Conservation (phyloP, 2,888 invertebrate species). For the Cheilosia soror region DNA sequence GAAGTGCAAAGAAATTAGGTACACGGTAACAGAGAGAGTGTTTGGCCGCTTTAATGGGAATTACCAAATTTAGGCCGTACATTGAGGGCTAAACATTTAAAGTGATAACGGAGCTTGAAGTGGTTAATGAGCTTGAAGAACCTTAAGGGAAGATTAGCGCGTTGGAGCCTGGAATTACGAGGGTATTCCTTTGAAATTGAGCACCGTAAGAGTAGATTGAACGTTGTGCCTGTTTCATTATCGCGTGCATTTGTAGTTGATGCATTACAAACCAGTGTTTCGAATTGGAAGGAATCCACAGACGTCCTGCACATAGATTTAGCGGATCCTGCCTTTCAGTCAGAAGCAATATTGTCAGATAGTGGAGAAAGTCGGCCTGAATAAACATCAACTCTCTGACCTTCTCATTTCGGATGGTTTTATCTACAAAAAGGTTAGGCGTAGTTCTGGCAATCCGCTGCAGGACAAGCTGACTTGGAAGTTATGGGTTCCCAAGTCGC, state of each 20-base stretch:
- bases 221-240: background rate
- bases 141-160: constrained; percentile 6
- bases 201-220: background rate
- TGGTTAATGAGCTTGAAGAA: constrained; percentile 10
- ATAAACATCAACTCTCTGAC: too few species aligned
- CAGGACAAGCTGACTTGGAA: background rate
- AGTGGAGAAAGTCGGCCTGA: too few species aligned
- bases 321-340: background rate
- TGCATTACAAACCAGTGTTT: too few species aligned
- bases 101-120: background rate
- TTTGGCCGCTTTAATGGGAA: background rate
- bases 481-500: too few species aligned
- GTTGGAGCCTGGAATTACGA: constrained; percentile 11
- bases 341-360: too few species aligned
- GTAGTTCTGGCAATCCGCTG: background rate
- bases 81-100: background rate
- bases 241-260: too few species aligned
- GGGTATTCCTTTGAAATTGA: constrained; percentile 1
- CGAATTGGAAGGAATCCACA: too few species aligned
- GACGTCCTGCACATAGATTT: background rate
- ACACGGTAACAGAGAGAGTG: constrained; percentile 24
- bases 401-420: too few species aligned
- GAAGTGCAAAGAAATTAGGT: constrained; percentile 3
- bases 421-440: too few species aligned
- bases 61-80: constrained; percentile 2